phyloP scores from a whole-genome alignment of 2,888 invertebrate genomes.

The Tenodera sinensis region DNA sequence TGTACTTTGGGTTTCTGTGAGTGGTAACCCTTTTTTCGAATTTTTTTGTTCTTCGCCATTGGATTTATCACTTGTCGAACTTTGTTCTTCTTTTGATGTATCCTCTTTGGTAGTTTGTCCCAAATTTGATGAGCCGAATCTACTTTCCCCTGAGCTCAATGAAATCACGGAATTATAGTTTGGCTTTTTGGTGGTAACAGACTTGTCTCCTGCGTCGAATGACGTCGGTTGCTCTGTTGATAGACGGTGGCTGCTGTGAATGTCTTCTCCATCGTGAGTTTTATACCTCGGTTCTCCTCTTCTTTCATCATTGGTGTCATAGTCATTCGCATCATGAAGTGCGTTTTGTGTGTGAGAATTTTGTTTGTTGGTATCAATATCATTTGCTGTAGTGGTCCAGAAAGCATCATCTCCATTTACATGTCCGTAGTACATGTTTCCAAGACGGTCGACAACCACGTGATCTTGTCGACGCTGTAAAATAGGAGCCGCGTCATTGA shows the following conservation, averaged over 20 bases:
- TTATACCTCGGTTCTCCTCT: background rate
- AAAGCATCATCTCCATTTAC: background rate
- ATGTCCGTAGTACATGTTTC: background rate
- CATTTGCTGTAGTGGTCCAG: background rate
- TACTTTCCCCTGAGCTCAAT: background rate
- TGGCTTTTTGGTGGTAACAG: background rate
- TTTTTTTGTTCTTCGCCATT: background rate
- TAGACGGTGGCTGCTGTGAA: background rate
- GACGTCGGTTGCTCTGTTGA: background rate
- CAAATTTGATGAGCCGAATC: background rate
- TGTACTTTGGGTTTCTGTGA: background rate
- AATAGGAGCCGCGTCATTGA: background rate
- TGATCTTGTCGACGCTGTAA: background rate
- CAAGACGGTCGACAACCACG: background rate
- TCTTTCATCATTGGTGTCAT: background rate
- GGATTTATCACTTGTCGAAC: background rate
- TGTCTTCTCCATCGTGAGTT: background rate
- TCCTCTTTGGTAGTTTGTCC: no score
- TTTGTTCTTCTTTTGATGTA: background rate
- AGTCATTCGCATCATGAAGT: background rate
- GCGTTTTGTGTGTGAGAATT: background rate
- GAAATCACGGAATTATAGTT: background rate
- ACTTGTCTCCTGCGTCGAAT: background rate
- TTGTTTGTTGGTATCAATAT: background rate
- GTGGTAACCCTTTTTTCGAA: background rate